Percentiles rank a stretch among this genome's conserved stretches.
Evolutionary conservation across 92 coral and sea anemone species (phyloP).

Genomic region (Phenganax subtilis): DNA sequence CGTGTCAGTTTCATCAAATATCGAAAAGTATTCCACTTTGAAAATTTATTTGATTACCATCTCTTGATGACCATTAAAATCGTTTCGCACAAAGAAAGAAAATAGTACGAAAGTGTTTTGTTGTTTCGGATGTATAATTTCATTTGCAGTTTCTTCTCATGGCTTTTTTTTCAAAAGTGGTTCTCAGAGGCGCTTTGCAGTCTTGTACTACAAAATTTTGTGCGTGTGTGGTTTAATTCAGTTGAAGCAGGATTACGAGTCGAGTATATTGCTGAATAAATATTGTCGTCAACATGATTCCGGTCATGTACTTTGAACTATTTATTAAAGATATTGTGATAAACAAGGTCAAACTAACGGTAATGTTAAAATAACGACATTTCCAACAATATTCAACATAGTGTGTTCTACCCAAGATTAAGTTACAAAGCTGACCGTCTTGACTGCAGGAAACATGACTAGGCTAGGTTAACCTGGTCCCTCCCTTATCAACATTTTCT

Average conservation of each 20-base stretch:
- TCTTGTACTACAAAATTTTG: not conserved
- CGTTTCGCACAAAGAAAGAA: slow-evolving; percentile 19
- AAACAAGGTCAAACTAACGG: slow-evolving; percentile 43
- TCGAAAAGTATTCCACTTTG: slow-evolving; percentile 33
- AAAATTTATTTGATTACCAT: slow-evolving; percentile 31
- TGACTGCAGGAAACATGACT: slow-evolving; percentile 34
- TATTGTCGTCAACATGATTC: slow-evolving; percentile 8
- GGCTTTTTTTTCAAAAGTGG: not conserved
- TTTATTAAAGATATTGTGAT: not conserved
- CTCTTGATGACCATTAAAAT: slow-evolving; percentile 22
- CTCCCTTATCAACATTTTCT: slow-evolving; percentile 47
- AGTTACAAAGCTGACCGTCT: slow-evolving; percentile 31
- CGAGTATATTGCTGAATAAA: slow-evolving; percentile 12
- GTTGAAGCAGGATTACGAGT: not conserved
- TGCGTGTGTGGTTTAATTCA: not conserved
- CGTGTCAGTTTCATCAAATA: slow-evolving; percentile 18
- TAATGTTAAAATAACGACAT: slow-evolving; percentile 20
- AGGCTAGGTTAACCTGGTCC: not conserved
- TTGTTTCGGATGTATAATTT: not conserved
- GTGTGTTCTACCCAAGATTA: not conserved
- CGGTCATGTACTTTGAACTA: slow-evolving; percentile 1
- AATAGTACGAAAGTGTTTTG: slow-evolving; percentile 9
- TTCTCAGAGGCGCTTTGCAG: not conserved
- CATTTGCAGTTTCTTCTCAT: slow-evolving; percentile 2
- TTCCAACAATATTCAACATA: slow-evolving; percentile 18